Conservation (phyloP, 2,888 invertebrate species). For the Hemithea aestivaria region DNA sequence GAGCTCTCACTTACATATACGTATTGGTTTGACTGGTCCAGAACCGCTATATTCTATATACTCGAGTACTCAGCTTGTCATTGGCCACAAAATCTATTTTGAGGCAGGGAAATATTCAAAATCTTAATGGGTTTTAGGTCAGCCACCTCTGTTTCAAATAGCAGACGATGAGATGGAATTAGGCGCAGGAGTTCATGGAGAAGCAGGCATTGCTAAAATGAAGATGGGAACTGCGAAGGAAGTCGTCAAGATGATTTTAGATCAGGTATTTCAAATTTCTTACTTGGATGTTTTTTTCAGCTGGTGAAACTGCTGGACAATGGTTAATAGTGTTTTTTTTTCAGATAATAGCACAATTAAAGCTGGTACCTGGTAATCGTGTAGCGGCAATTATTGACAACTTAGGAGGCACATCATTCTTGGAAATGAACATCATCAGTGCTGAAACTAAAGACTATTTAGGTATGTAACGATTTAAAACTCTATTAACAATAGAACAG, state of each 20-base stretch:
- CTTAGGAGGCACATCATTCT: conserved; percentile 84
- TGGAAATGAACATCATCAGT: conserved; percentile 87
- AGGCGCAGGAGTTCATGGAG: conserved; percentile 79
- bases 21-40: too few relatives aligned
- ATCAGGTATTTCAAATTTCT: conserved; percentile 59
- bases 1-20: too few relatives aligned
- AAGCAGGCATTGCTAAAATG: conserved; percentile 69
- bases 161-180: conserved; percentile 82
- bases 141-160: conserved; percentile 81
- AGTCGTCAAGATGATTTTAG: conserved; percentile 67
- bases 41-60: too few relatives aligned
- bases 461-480: too few relatives aligned
- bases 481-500: too few relatives aligned
- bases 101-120: too few relatives aligned
- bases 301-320: too few relatives aligned
- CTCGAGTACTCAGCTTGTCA: too few relatives aligned
- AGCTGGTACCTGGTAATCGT: conserved; percentile 47
- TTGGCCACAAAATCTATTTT: too few relatives aligned
- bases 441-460: conserved; percentile 82
- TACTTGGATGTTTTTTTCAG: too few relatives aligned
- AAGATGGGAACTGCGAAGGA: conserved; percentile 68
- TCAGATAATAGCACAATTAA: conserved; percentile 56
- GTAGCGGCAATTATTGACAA: conserved; percentile 88
- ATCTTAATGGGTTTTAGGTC: conserved; percentile 50
- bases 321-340: conserved; percentile 1